Evolutionary conservation across 2,888 invertebrate genomes (phyloP), one percentile per base, ranked within the genome.

Genomic region (Caenorhabditis macrosperma): DNA sequence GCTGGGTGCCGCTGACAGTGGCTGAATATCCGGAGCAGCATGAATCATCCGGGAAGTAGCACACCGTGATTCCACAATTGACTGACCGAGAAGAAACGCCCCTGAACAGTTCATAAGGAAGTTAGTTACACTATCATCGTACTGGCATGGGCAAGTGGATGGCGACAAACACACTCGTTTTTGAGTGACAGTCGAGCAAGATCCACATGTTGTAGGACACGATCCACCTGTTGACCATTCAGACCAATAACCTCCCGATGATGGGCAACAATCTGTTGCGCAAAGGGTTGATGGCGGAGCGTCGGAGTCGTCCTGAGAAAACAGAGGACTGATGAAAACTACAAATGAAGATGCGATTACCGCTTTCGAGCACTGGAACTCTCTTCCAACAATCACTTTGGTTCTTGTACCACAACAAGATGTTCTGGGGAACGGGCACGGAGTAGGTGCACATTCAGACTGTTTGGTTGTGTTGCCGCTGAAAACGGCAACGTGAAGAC

Each of bases 211-310:
- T 10, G 79, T 81, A 0, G 78, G 68, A 38, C 84, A 84, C 1
- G 75, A 33, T 6, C 75, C 77, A 15, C 79, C 72, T 5, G 20
- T 33, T 1, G 78, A 55, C 85, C 85, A 85, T 67, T 85, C 83
- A 7, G 83, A 78, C 85, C 85, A 85, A 44, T 82, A 72, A n/a
- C 85, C 85, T 24, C 83, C 83, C n/a, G 69, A 48, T 6, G 79
- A 69, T 9, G 81, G 83, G 48, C 83, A 83, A 26, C 83, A 83
- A 24, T 68, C 71, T 2, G 68, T 41, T 5, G 66, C 67, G 48
- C 82, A 81, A 0, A 79, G 52, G 0, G 74, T 69, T 6, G 79
- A 79, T 20, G 79, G 74, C n/a, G 75, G 69, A n/a, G 64, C 59
- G 17, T 74, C 74, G 15, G 52, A 24, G 15, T 79, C 79, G 33